Percentiles rank a stretch among this genome's conserved stretches.
Evolutionary conservation across 2,888 invertebrate species (phyloP).

Genomic region (Tigriopus californicus): DNA sequence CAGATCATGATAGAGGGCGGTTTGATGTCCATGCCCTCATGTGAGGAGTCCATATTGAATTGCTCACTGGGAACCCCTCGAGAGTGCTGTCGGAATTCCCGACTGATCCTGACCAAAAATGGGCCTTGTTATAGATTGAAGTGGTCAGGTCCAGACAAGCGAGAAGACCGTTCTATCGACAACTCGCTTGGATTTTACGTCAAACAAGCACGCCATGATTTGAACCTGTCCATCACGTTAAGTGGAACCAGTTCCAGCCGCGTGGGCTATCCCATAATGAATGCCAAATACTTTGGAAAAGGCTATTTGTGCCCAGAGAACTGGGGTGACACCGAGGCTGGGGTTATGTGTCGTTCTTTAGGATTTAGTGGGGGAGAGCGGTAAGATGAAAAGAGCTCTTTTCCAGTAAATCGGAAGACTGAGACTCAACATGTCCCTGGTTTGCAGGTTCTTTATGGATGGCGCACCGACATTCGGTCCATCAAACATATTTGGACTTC

Average conservation of each 20-base stretch:
- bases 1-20: constrained; percentile 8
- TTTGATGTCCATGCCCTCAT: background rate
- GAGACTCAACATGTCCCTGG: no score
- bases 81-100: no score
- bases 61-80: background rate
- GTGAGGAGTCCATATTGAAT: background rate
- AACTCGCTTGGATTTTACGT: background rate
- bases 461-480: background rate
- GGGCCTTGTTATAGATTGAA: no score
- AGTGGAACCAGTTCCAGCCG: background rate
- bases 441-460: constrained; percentile 1
- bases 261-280: background rate
- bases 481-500: background rate
- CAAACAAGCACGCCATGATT: background rate
- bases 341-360: constrained; percentile 3
- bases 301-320: background rate
- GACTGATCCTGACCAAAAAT: no score
- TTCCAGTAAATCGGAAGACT: no score
- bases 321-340: background rate
- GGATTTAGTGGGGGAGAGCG: constrained; percentile 4
- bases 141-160: no score
- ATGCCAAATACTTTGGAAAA: background rate
- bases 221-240: background rate
- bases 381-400: background rate
- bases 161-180: no score